Base-by-base conservation (phyloP, 2,888 invertebrate genomes). In the Camptogramma bilineatum region DNA sequence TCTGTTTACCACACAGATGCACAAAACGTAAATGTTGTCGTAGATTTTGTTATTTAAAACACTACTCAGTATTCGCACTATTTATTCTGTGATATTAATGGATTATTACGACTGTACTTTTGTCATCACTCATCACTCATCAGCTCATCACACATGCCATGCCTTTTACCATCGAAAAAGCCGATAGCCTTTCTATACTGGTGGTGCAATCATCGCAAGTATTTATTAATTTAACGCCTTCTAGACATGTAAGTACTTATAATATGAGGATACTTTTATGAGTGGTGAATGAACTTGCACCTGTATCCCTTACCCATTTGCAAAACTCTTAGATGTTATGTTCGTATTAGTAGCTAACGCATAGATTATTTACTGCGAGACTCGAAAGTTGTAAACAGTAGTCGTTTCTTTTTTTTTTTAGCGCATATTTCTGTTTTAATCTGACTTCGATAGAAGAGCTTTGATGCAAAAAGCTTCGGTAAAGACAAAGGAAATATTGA, bases 271-370 rank as follows among this genome's bases (percentile, higher is more conserved):
- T 57, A 50, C n/a, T n/a, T 69, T 69, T 71, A 69, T 60, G 62
- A 60, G 56, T 67, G 66, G 67, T 69, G 61, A 71, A 69, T 44
- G 65, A 68, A 63, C 70, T 47, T 46, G 60, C 61, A 62, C 59
- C 62, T 64, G 66, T 57, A 53, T 16, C 9, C 31, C 4, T 19
- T 46, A 10, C 2, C 53, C 44, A 50, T 54, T 46, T 54, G 63
- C 46, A 34, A 50, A 51, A 44, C 28, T 16, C 52, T 47, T 8
- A 8, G 5, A n/a, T n/a, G n/a, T n/a, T n/a, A n/a, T n/a, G n/a
- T n/a, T n/a, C n/a, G n/a, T n/a, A n/a, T n/a, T n/a, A n/a, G n/a
- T n/a, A n/a, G n/a, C n/a, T n/a, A n/a, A n/a, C n/a, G n/a, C n/a
- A n/a, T n/a, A n/a, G 47, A 34, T 10, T 3, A 16, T 34, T 47